Percentiles rank a stretch among this genome's conserved stretches.
Evolutionary conservation across 2,888 invertebrate genomes (phyloP).

Genomic region (Clusia tigrina): DNA sequence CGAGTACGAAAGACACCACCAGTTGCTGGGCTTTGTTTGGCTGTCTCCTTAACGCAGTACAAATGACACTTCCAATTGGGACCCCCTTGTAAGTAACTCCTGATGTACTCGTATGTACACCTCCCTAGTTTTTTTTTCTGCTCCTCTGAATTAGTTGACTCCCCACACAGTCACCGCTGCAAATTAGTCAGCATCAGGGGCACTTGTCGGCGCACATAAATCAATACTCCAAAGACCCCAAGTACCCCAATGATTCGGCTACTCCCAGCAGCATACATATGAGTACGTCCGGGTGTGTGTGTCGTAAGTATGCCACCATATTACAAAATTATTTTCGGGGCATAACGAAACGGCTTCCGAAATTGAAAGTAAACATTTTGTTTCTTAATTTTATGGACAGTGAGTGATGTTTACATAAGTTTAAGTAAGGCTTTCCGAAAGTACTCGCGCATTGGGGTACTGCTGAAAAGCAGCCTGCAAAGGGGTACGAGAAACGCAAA

Average conservation of each 20-base stretch:
- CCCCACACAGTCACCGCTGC: no score
- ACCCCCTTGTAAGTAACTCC: no score
- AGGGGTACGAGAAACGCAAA: not conserved
- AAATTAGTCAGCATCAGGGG: not conserved
- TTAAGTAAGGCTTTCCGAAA: not conserved
- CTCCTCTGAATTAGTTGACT: no score
- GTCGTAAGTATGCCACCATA: not conserved
- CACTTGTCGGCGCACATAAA: slow-evolving; percentile 10
- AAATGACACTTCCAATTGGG: no score
- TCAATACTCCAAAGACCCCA: not conserved
- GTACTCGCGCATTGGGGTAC: not conserved
- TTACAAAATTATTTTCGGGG: not conserved
- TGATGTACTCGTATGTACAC: no score
- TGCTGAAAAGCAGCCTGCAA: not conserved
- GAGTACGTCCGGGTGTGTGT: not conserved
- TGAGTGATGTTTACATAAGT: slow-evolving; percentile 5
- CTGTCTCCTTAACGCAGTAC: no score
- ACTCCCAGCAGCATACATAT: not conserved
- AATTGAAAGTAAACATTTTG: not conserved
- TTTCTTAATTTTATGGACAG: not conserved
- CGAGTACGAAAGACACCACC: no score
- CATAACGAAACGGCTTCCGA: not conserved
- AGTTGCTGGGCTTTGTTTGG: no score
- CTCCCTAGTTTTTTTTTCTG: no score
- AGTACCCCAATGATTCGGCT: not conserved